Percentiles rank a stretch among this genome's conserved stretches.
These are phyloP conservation scores for Patella pellucida DNA, from an alignment of 2,888 invertebrate species.

Conservation along the genomic window DNA sequence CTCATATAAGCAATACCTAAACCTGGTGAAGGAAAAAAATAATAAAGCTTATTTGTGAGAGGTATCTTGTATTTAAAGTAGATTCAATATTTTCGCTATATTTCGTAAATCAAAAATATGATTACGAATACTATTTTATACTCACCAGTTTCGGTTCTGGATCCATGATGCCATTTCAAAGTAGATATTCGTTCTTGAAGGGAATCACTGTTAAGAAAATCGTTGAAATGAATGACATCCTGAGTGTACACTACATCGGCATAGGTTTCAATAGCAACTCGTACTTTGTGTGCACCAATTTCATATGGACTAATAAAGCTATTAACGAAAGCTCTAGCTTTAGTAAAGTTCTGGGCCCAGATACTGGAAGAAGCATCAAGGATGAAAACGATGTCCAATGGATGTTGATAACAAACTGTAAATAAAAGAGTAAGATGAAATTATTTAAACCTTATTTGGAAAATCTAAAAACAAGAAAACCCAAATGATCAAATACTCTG, in stretches of 20 bases:
- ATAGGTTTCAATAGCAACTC: background rate
- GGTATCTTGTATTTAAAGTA: too few relatives aligned
- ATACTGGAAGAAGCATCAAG: conserved; percentile 34
- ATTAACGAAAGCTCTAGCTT: conserved; percentile 33
- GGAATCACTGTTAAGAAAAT: background rate
- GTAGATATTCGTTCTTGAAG: background rate
- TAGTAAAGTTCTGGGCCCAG: conserved; percentile 37
- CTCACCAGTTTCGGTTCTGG: background rate
- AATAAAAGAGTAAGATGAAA: too few relatives aligned
- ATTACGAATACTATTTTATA: too few relatives aligned
- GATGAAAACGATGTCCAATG: conserved; percentile 34
- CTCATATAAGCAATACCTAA: background rate
- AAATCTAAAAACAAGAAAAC: too few relatives aligned
- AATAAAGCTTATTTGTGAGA: too few relatives aligned
- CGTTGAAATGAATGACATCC: background rate
- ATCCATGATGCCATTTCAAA: background rate
- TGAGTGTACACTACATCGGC: background rate
- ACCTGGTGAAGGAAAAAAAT: background rate
- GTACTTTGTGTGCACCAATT: conserved; percentile 29
- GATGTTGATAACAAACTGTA: conserved; percentile 27
- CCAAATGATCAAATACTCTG: too few relatives aligned
- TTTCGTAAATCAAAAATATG: too few relatives aligned
- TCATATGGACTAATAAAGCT: conserved; percentile 33
- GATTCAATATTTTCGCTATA: too few relatives aligned
- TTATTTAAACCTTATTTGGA: too few relatives aligned